Percentiles rank a stretch among this genome's conserved stretches.
phyloP scores from a whole-genome alignment of 2,797 vertebrate species.

The Microchirus variegatus region DNA sequence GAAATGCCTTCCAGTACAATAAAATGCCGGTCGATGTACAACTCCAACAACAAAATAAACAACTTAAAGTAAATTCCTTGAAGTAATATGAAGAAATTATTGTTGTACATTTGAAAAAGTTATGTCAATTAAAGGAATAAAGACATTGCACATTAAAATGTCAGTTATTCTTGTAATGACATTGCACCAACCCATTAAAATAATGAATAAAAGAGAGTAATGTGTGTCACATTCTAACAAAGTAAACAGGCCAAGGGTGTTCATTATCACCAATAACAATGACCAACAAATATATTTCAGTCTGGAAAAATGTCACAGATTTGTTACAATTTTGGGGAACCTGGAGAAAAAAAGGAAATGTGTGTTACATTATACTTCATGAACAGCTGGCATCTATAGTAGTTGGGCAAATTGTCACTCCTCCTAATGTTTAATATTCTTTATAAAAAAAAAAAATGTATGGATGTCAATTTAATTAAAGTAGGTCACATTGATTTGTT shows the following conservation, averaged over 20 bases:
- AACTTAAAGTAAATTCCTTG: too few relatives aligned
- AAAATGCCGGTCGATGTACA: too few relatives aligned
- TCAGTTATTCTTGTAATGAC: neutral
- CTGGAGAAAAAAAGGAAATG: neutral
- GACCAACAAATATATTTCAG: neutral
- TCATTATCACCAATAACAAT: neutral
- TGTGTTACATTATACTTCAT: too few relatives aligned
- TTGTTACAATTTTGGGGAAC: slow-evolving; percentile 1
- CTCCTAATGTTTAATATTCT: too few relatives aligned
- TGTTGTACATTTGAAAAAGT: neutral
- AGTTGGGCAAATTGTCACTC: too few relatives aligned
- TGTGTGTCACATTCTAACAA: neutral
- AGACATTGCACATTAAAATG: slow-evolving; percentile 7
- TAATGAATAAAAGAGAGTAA: too few relatives aligned
- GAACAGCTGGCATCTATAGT: too few relatives aligned
- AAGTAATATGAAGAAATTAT: neutral
- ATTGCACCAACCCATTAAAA: neutral
- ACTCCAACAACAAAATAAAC: too few relatives aligned
- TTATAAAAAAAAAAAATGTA: too few relatives aligned
- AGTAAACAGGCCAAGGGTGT: neutral
- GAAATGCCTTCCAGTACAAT: too few relatives aligned
- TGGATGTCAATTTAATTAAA: too few relatives aligned
- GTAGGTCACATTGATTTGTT: too few relatives aligned
- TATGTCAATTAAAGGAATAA: slow-evolving; percentile 1
- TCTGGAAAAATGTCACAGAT: slow-evolving; percentile 8